Evolutionary conservation across 2,113 vertebrate genomes (phyloP).

Genomic region (Centropristis striata): DNA sequence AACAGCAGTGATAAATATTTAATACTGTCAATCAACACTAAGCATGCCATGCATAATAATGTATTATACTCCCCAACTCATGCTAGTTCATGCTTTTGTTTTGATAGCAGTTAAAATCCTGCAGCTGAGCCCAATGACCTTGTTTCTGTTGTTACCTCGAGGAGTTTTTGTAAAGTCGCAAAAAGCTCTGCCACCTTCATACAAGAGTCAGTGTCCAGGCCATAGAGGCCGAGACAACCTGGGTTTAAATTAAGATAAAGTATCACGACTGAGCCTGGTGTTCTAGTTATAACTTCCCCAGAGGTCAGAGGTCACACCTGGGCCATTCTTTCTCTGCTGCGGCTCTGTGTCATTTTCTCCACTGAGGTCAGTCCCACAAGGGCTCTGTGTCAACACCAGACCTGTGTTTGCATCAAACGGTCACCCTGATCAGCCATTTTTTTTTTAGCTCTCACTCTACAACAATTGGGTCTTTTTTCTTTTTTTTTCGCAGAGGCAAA

Average conservation of each 20-base stretch:
- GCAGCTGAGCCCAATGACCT: conserved; percentile 41
- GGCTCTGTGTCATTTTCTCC: conserved; percentile 71
- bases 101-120: not conserved
- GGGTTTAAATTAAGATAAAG: conserved; percentile 86
- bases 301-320: conserved; percentile 77
- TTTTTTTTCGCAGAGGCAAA: not conserved
- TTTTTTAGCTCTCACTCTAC: conserved; percentile 12
- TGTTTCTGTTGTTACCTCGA: conserved; percentile 57
- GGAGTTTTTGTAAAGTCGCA: conserved; percentile 59
- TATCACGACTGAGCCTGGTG: conserved; percentile 60
- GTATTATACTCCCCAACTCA: not conserved
- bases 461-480: conserved; percentile 30
- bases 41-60: conserved; percentile 8
- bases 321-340: conserved; percentile 79
- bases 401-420: conserved; percentile 48
- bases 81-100: not conserved
- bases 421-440: conserved; percentile 59
- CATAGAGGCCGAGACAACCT: conserved; percentile 51
- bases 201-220: conserved; percentile 52
- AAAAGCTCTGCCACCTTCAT: conserved; percentile 53
- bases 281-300: conserved; percentile 72
- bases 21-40: conserved; percentile 2
- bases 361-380: conserved; percentile 72
- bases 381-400: conserved; percentile 53
- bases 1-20: conserved; percentile 29